These are phyloP conservation scores for Melanotaenia duboulayi DNA, from an alignment of 2,113 vertebrate species.

Conservation along the genomic window DNA sequence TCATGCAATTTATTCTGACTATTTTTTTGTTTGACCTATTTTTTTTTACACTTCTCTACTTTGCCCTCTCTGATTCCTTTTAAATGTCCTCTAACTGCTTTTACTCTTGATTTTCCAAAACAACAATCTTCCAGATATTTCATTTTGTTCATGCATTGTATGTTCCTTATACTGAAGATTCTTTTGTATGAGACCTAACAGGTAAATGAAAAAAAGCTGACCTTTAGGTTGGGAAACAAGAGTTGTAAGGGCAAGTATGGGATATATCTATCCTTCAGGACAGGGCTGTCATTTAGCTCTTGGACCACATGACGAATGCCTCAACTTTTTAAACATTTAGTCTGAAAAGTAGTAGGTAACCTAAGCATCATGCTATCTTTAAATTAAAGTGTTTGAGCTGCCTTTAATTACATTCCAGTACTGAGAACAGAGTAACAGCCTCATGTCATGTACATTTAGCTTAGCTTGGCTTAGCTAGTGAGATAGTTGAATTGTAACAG, in stretches of 20 bases:
- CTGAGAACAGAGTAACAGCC: slow-evolving; percentile 24
- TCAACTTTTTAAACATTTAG: slow-evolving; percentile 17
- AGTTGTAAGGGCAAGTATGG: background rate
- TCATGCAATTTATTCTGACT: background rate
- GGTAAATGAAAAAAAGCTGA: background rate
- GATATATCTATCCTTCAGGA: background rate
- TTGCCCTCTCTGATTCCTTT: background rate
- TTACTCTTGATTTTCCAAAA: background rate
- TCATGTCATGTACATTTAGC: slow-evolving; percentile 21
- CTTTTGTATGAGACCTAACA: slow-evolving; percentile 23
- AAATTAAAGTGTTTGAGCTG: slow-evolving; percentile 31
- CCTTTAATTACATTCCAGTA: slow-evolving; percentile 45
- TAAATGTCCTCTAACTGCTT: background rate
- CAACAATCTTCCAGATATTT: background rate
- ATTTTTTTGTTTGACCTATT: background rate
- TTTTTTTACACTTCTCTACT: background rate
- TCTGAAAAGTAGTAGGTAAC: slow-evolving; percentile 8
- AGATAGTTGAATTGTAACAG: slow-evolving; percentile 46
- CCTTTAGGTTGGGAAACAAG: background rate
- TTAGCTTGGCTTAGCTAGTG: slow-evolving; percentile 35
- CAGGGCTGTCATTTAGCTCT: too few relatives aligned
- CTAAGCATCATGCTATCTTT: slow-evolving; percentile 32
- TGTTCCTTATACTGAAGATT: background rate
- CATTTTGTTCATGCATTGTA: background rate
- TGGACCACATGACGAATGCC: background rate